Base-by-base conservation (phyloP, 2,797 vertebrate species). In the Clarias platycephalus region DNA sequence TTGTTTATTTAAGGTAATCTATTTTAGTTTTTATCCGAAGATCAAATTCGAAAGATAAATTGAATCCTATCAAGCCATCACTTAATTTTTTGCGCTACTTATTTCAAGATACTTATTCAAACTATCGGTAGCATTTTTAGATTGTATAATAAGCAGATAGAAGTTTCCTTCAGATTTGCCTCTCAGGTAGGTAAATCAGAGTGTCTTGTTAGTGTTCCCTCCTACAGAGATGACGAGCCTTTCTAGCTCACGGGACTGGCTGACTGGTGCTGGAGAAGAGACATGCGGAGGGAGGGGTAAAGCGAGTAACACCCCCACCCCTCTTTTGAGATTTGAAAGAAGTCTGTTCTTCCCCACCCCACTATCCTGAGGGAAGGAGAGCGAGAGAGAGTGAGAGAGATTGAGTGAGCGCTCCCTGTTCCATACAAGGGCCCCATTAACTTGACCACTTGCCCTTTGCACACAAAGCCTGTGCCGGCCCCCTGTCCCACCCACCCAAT, bases 371-470 rank as follows among this genome's bases (percentile, higher is more conserved):
- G 40, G 4, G 22, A 84, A 72, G 26, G 57, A 83, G 76, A 55
- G 66, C 80, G 83, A 81, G 70, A 87, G 79, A 72, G 78, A 81
- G 86, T 83, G 74, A 84, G 81, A 84, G 83, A 78, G 80, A 88
- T 90, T 90, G 86, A 91, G 91, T 92, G 90, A 92, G 91, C 86
- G 92, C 92, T 96, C 95, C 96, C 93, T 94, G 94, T 96, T 95
- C 96, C 94, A 96, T 96, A 97, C 96, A 97, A 97, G 97, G 97
- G 96, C 96, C 95, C 97, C 96, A 97, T 97, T 98, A 98, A 98
- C 97, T 95, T 99, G 98, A 98, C 97, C 98, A 97, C 97, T 97
- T 99, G 97, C 97, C 97, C 97, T 97, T 96, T 97, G 97, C 96
- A 96, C 97, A 98, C 97, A 99, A 99, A 98, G 96, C 96, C 94